Evolutionary conservation across 1,140 invertebrate genomes (phyloP).

Genomic region (Physella acuta): DNA sequence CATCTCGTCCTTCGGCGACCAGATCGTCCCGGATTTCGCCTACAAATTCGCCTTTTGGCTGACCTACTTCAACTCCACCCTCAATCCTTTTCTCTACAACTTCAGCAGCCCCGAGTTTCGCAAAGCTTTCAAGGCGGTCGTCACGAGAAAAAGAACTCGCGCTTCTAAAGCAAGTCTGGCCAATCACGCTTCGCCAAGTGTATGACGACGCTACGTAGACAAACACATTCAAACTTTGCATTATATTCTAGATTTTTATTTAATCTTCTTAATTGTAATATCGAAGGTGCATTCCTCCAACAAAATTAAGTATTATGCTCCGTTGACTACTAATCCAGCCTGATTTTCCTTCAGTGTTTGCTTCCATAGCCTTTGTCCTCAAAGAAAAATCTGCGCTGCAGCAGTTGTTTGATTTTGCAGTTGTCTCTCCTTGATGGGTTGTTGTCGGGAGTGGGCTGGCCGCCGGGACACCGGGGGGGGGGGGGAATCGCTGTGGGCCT

Average conservation of each 20-base stretch:
- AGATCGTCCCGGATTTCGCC: slow-evolving; percentile 36
- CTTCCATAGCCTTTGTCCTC: too few species aligned
- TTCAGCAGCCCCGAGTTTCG: slow-evolving; percentile 49
- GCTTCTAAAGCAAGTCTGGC: not conserved
- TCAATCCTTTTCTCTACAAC: slow-evolving; percentile 57
- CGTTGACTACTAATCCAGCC: not conserved
- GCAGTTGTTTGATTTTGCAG: too few species aligned
- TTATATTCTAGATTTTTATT: not conserved
- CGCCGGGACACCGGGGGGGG: too few species aligned
- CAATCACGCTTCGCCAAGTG: not conserved
- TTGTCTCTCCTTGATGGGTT: too few species aligned
- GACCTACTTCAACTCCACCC: slow-evolving; percentile 53
- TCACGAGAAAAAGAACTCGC: slow-evolving; percentile 16
- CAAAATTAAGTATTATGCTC: not conserved
- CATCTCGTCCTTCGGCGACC: slow-evolving; percentile 39
- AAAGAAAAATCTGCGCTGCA: too few species aligned
- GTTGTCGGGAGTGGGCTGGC: too few species aligned
- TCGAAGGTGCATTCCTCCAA: not conserved
- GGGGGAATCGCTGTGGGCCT: too few species aligned
- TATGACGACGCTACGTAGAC: not conserved
- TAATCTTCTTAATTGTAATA: not conserved
- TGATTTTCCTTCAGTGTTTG: not conserved
- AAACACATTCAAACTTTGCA: not conserved
- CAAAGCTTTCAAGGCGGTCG: slow-evolving; percentile 41
- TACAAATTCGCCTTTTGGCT: slow-evolving; percentile 48